phyloP scores from a whole-genome alignment of 2,888 invertebrate species.

The Luperina testacea region DNA sequence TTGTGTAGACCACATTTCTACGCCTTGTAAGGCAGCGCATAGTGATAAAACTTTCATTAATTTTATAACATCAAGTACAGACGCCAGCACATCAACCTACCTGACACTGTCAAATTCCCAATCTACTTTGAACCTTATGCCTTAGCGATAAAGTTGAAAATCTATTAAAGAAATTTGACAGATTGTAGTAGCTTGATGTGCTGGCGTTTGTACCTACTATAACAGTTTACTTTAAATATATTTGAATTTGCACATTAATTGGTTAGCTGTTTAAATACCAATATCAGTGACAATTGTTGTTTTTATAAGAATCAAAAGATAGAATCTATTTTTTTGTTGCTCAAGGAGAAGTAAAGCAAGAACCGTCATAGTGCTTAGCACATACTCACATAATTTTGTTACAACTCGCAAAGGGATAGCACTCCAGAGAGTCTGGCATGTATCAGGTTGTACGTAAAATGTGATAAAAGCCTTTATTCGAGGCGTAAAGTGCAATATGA shows the following conservation, averaged over 20 bases:
- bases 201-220: too few relatives aligned
- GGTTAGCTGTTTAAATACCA: neutral
- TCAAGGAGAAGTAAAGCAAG: neutral
- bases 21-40: too few relatives aligned
- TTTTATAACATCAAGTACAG: too few relatives aligned
- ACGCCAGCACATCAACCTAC: too few relatives aligned
- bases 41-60: too few relatives aligned
- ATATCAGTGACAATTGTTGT: neutral
- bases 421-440: conserved; percentile 38
- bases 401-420: conserved; percentile 23
- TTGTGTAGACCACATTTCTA: too few relatives aligned
- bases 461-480: conserved; percentile 47
- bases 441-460: conserved; percentile 48
- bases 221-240: too few relatives aligned
- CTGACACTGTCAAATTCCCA: too few relatives aligned
- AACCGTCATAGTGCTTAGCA: conserved; percentile 11
- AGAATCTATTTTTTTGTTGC: neutral
- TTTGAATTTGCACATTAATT: neutral
- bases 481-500: conserved; percentile 20
- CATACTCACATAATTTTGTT: conserved; percentile 41
- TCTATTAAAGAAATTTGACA: too few relatives aligned
- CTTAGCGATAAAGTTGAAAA: too few relatives aligned
- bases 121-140: too few relatives aligned
- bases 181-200: too few relatives aligned
- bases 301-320: neutral